These are phyloP conservation scores for Phainopepla nitens DNA, from an alignment of 2,113 vertebrate species.

Conservation along the genomic window DNA sequence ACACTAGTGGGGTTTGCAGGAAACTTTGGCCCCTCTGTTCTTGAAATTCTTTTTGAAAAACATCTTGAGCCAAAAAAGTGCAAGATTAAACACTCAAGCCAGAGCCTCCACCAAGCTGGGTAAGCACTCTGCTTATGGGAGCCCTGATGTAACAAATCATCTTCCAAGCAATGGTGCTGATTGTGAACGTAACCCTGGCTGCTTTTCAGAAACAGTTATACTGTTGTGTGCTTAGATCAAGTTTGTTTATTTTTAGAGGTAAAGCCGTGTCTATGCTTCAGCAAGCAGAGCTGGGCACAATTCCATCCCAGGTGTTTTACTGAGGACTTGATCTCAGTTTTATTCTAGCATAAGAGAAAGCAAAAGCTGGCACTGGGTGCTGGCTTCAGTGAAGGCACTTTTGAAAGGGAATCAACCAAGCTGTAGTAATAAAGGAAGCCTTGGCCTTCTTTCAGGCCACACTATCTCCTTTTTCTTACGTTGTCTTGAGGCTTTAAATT, in stretches of 20 bases:
- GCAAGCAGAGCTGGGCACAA: neutral
- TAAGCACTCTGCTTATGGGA: slow-evolving; percentile 21
- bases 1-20: neutral
- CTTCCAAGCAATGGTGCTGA: neutral
- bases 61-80: neutral
- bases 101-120: slow-evolving; percentile 34
- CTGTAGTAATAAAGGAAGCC: neutral
- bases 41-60: neutral
- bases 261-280: neutral
- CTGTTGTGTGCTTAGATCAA: slow-evolving; percentile 6
- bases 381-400: neutral
- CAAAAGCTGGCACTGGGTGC: neutral
- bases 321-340: neutral
- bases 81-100: slow-evolving; percentile 27
- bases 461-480: neutral
- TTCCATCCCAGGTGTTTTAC: slow-evolving; percentile 43
- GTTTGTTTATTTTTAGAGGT: slow-evolving; percentile 51
- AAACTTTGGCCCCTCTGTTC: neutral
- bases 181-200: neutral
- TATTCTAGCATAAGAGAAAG: neutral
- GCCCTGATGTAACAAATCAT: slow-evolving; percentile 20
- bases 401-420: neutral
- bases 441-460: neutral
- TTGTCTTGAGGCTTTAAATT: slow-evolving; percentile 54
- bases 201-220: slow-evolving; percentile 34